phyloP scores from a whole-genome alignment of 2,113 vertebrate species.

The Serilophus lunatus region DNA sequence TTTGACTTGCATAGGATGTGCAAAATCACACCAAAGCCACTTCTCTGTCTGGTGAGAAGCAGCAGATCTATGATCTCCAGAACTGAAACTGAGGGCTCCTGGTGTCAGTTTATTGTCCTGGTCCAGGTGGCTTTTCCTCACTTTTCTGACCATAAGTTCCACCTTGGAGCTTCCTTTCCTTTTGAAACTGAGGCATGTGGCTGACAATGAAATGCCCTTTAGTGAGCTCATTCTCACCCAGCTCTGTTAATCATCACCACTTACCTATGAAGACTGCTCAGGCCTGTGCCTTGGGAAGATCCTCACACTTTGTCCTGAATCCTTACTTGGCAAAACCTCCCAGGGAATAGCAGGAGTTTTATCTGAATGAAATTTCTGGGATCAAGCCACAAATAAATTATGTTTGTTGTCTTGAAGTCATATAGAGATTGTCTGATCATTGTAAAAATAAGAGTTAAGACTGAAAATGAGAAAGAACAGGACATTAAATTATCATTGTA shows the following conservation, averaged over 20 bases:
- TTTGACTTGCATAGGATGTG: neutral
- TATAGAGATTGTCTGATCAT: neutral
- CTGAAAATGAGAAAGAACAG: neutral
- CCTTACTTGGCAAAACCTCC: neutral
- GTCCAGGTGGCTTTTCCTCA: neutral
- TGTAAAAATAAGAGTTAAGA: neutral
- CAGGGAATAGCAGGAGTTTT: neutral
- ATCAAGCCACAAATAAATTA: neutral
- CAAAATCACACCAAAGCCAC: neutral
- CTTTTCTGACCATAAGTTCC: neutral
- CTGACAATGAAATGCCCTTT: fast-evolving
- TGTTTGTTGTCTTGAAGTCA: neutral
- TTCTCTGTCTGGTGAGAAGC: neutral
- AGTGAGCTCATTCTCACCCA: neutral
- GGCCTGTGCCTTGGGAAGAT: neutral
- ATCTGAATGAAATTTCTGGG: neutral
- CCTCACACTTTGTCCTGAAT: neutral
- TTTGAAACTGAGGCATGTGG: neutral
- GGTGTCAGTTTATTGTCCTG: neutral
- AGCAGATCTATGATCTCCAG: neutral
- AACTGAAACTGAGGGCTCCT: neutral
- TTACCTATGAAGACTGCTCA: neutral
- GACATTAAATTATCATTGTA: neutral
- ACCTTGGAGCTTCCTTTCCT: neutral
- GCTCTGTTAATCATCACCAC: neutral